Evolutionary conservation across 2,797 vertebrate species (phyloP).

Genomic region (Antrozous pallidus): DNA sequence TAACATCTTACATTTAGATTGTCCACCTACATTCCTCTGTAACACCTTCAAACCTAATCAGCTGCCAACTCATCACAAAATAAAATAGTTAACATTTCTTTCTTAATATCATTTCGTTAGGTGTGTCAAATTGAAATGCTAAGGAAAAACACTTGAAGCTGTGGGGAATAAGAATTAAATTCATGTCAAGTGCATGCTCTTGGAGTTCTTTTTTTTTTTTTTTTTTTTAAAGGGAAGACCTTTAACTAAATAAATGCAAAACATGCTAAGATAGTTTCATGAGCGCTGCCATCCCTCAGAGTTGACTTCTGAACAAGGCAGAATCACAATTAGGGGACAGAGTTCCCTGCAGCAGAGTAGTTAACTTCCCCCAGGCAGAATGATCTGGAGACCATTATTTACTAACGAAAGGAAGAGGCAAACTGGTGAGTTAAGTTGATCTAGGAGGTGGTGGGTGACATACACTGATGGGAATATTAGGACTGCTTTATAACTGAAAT

Average conservation of each 20-base stretch:
- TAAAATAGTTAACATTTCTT: slow-evolving; percentile 17
- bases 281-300: slow-evolving; percentile 73
- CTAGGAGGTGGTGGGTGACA: slow-evolving; percentile 60
- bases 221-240: slow-evolving; percentile 56
- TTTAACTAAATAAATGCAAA: slow-evolving; percentile 78
- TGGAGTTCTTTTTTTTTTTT: slow-evolving; percentile 47
- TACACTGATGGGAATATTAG: slow-evolving; percentile 66
- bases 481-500: slow-evolving; percentile 68
- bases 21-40: slow-evolving; percentile 49
- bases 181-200: slow-evolving; percentile 58
- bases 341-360: slow-evolving; percentile 80
- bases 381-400: slow-evolving; percentile 66
- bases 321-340: slow-evolving; percentile 73
- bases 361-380: slow-evolving; percentile 78
- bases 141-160: slow-evolving; percentile 51
- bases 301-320: slow-evolving; percentile 78
- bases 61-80: slow-evolving; percentile 66
- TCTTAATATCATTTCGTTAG: slow-evolving; percentile 31
- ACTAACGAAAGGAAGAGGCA: slow-evolving; percentile 76
- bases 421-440: slow-evolving; percentile 73
- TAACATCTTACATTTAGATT: slow-evolving; percentile 43
- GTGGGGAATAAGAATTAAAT: slow-evolving; percentile 52
- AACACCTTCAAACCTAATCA: slow-evolving; percentile 65
- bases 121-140: slow-evolving; percentile 23
- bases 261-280: slow-evolving; percentile 71